Evolutionary conservation across 2,113 vertebrate species (phyloP), one percentile per base, ranked within the genome.

Genomic region (Acrocephalus kingi): DNA sequence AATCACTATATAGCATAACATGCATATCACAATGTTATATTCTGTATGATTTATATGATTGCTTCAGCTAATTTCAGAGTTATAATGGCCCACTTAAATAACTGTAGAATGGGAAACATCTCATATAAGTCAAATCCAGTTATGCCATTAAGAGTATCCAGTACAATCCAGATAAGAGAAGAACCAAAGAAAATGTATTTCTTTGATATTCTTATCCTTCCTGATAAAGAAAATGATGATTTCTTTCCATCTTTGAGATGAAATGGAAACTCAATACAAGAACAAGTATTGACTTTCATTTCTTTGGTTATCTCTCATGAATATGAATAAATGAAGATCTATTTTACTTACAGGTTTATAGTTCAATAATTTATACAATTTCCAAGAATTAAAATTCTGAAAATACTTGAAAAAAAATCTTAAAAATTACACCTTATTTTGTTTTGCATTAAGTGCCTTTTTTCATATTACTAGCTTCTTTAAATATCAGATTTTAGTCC

Each of bases 1-100:
- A 87, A 94, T 94, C 23, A 6, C n/a, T 61, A 46, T 55, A 78
- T 55, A 95, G 55, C 69, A 69, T 39, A 79, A 85, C 73, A 56
- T 76, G 84, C 46, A 30, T 73, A 89, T 78, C 54, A 58, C 33
- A 89, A 5, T 87, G 76, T 64, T 88, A 41, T 90, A 76, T 87
- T 94, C 55, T 52, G 35, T 62, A 52, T 78, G 79, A 94, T 94
- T 92, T 89, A 77, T 87, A 41, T 20, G 67, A 94, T 79, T 87
- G 78, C 88, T 91, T 75, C 77, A 87, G 41, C 71, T 92, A 89
- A 96, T 95, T 94, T 86, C 31, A 41, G 61, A 89, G 25, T 43
- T 73, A 67, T 45, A 93, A 93, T 68, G 63, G 56, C 48, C 73
- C 6, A 10, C 30, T 33, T 91, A 84, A 91, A 91, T 84, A 94